These are phyloP conservation scores for Notothenia coriiceps DNA, from an alignment of 2,113 vertebrate species.

Conservation along the genomic window DNA sequence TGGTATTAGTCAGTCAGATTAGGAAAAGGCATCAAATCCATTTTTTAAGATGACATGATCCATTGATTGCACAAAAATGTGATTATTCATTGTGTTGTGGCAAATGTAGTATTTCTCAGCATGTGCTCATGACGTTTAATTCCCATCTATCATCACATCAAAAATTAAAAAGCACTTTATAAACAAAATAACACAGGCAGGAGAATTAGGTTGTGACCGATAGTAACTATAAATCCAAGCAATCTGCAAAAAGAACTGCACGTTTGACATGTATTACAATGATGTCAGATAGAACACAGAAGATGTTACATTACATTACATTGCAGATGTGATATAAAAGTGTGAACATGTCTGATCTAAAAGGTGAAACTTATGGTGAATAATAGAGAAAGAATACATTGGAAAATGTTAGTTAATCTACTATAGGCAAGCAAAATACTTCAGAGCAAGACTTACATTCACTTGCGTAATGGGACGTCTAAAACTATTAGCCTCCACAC, in stretches of 20 bases:
- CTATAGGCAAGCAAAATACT: conserved; percentile 46
- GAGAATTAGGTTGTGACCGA: conserved; percentile 48
- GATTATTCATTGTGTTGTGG: conserved; percentile 2
- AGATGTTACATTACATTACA: too few relatives aligned
- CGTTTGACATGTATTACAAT: conserved; percentile 56
- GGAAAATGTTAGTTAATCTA: conserved; percentile 45
- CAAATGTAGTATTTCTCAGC: background rate
- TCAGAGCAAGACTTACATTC: conserved; percentile 70
- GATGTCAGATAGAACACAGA: conserved; percentile 56
- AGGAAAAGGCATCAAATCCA: conserved; percentile 5
- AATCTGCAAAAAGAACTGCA: conserved; percentile 55
- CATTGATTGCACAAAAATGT: conserved; percentile 12
- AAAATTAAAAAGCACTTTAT: conserved; percentile 26
- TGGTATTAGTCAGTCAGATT: background rate
- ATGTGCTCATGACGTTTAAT: conserved; percentile 12
- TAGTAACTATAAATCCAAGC: conserved; percentile 55
- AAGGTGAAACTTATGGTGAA: conserved; percentile 4
- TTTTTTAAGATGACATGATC: conserved; percentile 1
- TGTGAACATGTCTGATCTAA: conserved; percentile 19
- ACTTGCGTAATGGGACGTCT: conserved; percentile 75
- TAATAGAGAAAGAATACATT: background rate
- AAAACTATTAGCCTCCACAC: conserved; percentile 71
- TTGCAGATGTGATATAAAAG: conserved; percentile 50
- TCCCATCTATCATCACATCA: background rate
- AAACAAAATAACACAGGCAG: conserved; percentile 44